Evolutionary conservation across 2,888 invertebrate genomes (phyloP), one percentile per base, ranked within the genome.

Genomic region (Phyllotreta cruciferae): DNA sequence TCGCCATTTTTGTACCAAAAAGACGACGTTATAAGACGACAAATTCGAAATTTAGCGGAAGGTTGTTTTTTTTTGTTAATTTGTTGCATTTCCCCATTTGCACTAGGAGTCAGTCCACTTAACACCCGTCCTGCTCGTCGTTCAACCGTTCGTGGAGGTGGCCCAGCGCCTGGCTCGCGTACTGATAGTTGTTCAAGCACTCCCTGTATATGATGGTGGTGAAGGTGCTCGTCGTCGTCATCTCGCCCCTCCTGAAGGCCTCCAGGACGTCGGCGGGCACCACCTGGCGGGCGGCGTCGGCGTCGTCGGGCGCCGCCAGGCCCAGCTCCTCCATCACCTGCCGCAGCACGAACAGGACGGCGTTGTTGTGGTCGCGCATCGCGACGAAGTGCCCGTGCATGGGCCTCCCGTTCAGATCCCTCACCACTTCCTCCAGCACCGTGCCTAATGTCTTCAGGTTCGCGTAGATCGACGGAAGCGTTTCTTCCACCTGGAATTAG

Each of bases 371-470:
- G n/a, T 35, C 35, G n/a, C 35, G 35, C 11, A 49, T 8, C 6
- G 9, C n/a, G n/a, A 35, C 35, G 49, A 49, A 49, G 5, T 35
- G 7, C 9, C 14, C 7, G 34, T 34, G 8, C 9, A 35, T 10
- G 7, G 37, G 60, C 7, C 50, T 73, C 49, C 86, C 83, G 14
- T 86, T 82, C 68, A 86, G 85, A 70, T 89, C 88, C 79, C 83
- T 81, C 39, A 85, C 83, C 53, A 90, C 84, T 73, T 88, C 87
- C 73, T 91, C 86, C 62, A 91, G 76, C 35, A 88, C 89, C 5
- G 90, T 90, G 1, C 90, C 90, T 66, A 88, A 84, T 82, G 85
- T 86, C 80, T 92, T 91, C 77, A 92, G 81, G 69, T 85, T 86
- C 73, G 86, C 85, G 81, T 88, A 90, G 75, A 88, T 84, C 60